Conservation (phyloP, 2,797 vertebrate species). For the Arrhamphus sclerolepis region DNA sequence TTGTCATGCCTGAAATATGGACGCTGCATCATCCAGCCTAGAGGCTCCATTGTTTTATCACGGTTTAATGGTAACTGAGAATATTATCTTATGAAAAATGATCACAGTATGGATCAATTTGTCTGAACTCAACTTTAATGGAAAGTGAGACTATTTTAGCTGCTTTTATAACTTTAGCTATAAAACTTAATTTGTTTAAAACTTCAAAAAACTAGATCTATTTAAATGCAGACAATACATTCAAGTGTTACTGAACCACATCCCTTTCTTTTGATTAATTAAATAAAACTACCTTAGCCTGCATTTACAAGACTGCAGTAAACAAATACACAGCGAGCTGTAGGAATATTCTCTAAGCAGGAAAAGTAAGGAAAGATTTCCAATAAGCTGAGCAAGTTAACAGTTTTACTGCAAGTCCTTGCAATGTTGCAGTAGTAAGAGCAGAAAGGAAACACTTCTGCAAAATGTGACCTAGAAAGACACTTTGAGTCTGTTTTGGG, state of each 20-base stretch:
- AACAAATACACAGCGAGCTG: slow-evolving; percentile 36
- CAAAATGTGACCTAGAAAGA: slow-evolving; percentile 32
- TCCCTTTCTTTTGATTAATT: slow-evolving; percentile 3
- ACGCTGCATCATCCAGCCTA: slow-evolving; percentile 73
- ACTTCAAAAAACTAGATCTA: not conserved
- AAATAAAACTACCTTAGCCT: slow-evolving; percentile 2
- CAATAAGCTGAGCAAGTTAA: slow-evolving; percentile 61
- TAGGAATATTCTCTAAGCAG: slow-evolving; percentile 34
- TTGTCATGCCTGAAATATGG: slow-evolving; percentile 73
- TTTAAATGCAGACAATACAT: not conserved
- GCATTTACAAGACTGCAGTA: slow-evolving; percentile 15
- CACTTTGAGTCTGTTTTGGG: slow-evolving; percentile 10
- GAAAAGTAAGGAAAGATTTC: slow-evolving; percentile 54
- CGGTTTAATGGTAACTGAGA: slow-evolving; percentile 25
- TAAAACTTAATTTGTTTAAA: too few species aligned
- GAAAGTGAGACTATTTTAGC: too few species aligned
- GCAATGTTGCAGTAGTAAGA: slow-evolving; percentile 33
- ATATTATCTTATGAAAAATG: slow-evolving; percentile 37
- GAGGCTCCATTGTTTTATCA: slow-evolving; percentile 67
- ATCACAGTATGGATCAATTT: not conserved
- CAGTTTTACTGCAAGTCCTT: slow-evolving; percentile 56
- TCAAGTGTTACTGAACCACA: not conserved
- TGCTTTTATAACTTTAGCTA: too few species aligned
- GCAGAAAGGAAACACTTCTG: slow-evolving; percentile 4
- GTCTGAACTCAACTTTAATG: too few species aligned